A percentile compares a stretch with the other conserved stretches of the same genome.
Evolutionary conservation across 2,113 vertebrate genomes (phyloP).

Genomic region (Parotia lawesii): DNA sequence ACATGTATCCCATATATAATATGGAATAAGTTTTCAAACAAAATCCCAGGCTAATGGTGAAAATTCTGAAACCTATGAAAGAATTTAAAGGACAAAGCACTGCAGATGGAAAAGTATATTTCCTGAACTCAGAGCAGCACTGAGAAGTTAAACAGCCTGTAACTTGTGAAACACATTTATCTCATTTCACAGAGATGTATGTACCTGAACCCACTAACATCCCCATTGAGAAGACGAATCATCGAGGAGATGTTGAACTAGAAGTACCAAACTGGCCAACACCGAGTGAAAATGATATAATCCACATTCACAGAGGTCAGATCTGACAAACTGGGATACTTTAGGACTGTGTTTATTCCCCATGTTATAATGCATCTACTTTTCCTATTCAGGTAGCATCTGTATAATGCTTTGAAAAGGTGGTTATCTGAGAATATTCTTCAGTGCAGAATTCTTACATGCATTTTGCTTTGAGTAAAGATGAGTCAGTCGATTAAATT

Average conservation of each 20-base stretch:
- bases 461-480: not conserved
- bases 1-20: not conserved
- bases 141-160: not conserved
- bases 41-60: not conserved
- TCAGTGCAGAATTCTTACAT: not conserved
- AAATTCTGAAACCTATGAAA: not conserved
- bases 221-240: constrained; percentile 88
- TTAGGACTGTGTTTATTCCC: not conserved
- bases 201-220: constrained; percentile 85
- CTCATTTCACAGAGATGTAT: constrained; percentile 77
- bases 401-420: not conserved
- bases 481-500: not conserved
- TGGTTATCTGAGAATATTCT: not conserved
- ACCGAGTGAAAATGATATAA: constrained; percentile 81
- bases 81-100: not conserved
- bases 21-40: not conserved
- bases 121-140: not conserved
- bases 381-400: not conserved
- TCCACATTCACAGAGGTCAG: constrained; percentile 82
- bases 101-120: not conserved
- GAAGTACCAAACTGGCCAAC: constrained; percentile 80
- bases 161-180: not conserved
- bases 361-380: not conserved
- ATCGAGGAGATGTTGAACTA: constrained; percentile 68
- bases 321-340: not conserved